Evolutionary conservation across 2,113 vertebrate species (phyloP).

Genomic region (Vireo altiloquus): DNA sequence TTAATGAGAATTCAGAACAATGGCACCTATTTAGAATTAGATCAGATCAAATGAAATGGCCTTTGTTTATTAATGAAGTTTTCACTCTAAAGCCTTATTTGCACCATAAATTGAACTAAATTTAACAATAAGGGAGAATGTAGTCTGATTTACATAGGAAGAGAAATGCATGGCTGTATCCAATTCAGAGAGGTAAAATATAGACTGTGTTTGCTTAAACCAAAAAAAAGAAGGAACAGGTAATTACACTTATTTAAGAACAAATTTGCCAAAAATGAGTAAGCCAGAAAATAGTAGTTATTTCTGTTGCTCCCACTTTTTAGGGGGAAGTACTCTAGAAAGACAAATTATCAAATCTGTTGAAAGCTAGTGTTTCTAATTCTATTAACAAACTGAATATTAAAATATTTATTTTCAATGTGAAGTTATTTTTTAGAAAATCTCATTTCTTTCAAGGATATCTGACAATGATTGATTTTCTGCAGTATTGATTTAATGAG

Average conservation of each 20-base stretch:
- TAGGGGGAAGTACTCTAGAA: not conserved
- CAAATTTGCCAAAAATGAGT: not conserved
- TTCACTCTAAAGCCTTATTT: not conserved
- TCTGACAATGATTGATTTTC: constrained; percentile 13
- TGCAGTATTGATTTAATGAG: not conserved
- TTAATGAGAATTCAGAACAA: not conserved
- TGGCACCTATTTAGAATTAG: not conserved
- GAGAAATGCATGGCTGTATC: not conserved
- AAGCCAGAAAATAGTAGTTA: not conserved
- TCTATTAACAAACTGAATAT: not conserved
- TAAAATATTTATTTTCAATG: not conserved
- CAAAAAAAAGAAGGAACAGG: not conserved
- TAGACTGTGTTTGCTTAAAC: not conserved
- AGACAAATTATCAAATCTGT: not conserved
- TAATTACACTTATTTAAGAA: not conserved
- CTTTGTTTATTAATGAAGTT: not conserved
- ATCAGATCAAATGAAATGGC: not conserved
- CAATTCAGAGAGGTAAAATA: not conserved
- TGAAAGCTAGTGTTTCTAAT: not conserved
- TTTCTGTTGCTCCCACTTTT: not conserved
- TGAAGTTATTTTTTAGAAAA: not conserved
- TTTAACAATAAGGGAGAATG: not conserved
- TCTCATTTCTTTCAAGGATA: constrained; percentile 9
- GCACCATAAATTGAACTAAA: not conserved
- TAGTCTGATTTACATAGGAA: not conserved